These are phyloP conservation scores for Phataginus tricuspis DNA, from an alignment of 2,797 vertebrate genomes.

Conservation along the genomic window DNA sequence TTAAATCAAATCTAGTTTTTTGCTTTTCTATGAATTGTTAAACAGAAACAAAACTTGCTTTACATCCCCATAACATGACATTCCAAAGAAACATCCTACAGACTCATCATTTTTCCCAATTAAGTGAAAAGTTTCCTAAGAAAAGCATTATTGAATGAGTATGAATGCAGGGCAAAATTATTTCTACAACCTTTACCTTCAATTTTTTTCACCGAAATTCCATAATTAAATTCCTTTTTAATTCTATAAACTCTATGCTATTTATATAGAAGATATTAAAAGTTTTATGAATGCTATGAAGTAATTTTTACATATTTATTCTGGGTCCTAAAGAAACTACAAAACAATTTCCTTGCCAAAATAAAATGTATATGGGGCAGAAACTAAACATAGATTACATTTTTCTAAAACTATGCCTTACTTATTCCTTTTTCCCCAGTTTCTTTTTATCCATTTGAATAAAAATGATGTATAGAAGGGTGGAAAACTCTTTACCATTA, in stretches of 20 bases:
- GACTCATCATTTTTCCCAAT: background rate
- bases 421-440: background rate
- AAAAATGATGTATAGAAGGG: background rate
- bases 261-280: background rate
- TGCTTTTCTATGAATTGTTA: background rate
- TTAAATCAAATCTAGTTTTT: background rate
- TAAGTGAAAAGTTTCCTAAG: background rate
- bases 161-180: background rate
- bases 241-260: background rate
- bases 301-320: background rate
- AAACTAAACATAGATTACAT: background rate
- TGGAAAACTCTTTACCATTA: background rate
- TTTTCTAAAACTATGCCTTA: background rate
- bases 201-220: background rate
- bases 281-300: background rate
- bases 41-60: background rate
- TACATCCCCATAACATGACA: background rate
- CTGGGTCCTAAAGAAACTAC: background rate
- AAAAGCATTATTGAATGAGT: background rate
- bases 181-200: conserved; percentile 2
- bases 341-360: background rate
- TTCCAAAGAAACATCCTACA: background rate
- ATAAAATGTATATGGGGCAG: background rate
- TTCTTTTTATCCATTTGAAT: conserved; percentile 12
- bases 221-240: background rate